These are phyloP conservation scores for Prorops nasuta DNA, from an alignment of 1,140 invertebrate genomes.

Conservation along the genomic window DNA sequence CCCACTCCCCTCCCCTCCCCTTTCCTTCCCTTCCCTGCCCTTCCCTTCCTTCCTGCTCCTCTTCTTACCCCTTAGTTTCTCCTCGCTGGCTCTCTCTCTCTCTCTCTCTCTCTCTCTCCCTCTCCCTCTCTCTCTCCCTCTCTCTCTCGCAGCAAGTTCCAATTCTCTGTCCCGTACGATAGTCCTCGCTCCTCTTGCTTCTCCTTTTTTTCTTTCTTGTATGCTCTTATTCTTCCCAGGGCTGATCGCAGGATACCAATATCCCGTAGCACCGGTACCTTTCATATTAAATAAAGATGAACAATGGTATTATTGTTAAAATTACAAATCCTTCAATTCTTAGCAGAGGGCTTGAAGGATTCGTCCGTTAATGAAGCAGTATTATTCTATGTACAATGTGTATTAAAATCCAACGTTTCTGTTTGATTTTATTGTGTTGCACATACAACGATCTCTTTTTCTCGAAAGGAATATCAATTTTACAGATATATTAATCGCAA, in stretches of 20 bases:
- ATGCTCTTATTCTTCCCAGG: slow-evolving; percentile 18
- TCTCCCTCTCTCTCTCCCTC: slow-evolving; percentile 20
- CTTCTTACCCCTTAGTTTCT: background rate
- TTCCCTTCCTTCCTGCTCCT: background rate
- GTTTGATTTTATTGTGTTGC: too few species aligned
- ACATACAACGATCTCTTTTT: too few species aligned
- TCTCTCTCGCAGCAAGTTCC: too few species aligned
- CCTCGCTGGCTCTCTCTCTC: slow-evolving; percentile 17
- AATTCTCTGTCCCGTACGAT: too few species aligned
- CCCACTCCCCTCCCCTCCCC: slow-evolving; percentile 7
- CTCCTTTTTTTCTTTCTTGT: slow-evolving; percentile 9
- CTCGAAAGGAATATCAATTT: too few species aligned
- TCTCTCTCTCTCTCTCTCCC: slow-evolving; percentile 12
- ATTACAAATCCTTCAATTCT: too few species aligned
- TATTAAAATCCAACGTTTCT: too few species aligned
- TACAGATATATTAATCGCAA: too few species aligned
- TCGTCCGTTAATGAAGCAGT: too few species aligned
- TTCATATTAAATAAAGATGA: slow-evolving; percentile 32
- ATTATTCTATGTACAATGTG: too few species aligned
- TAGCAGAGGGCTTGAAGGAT: too few species aligned
- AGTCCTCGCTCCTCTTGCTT: slow-evolving; percentile 5
- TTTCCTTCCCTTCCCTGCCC: slow-evolving; percentile 4
- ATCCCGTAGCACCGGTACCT: slow-evolving; percentile 32
- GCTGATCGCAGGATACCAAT: slow-evolving; percentile 28
- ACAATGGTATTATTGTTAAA: slow-evolving; percentile 34